These are phyloP conservation scores for Oriolus oriolus DNA, from an alignment of 2,113 vertebrate genomes.

Conservation along the genomic window DNA sequence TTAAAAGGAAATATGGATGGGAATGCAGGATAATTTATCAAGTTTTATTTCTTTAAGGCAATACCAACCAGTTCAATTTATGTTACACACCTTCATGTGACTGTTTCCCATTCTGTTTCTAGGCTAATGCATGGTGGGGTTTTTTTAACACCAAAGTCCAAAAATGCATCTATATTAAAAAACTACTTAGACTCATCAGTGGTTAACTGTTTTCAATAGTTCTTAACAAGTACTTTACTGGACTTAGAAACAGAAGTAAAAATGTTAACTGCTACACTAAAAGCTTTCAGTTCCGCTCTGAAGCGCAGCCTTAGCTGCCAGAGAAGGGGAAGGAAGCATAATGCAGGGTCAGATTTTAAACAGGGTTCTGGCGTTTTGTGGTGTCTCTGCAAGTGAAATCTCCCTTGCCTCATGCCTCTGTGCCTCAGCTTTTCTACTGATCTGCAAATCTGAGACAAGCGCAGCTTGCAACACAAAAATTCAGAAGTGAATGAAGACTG, in stretches of 20 bases:
- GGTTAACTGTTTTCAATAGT: neutral
- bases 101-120: neutral
- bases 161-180: neutral
- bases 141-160: neutral
- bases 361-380: neutral
- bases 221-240: neutral
- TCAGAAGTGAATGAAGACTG: neutral
- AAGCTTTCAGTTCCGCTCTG: neutral
- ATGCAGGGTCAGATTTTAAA: neutral
- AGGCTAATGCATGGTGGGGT: neutral
- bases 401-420: neutral
- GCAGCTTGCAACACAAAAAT: neutral
- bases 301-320: neutral
- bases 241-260: neutral
- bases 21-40: neutral
- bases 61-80: neutral
- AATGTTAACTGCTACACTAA: neutral
- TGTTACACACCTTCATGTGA: neutral
- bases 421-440: neutral
- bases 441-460: neutral
- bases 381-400: neutral
- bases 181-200: neutral
- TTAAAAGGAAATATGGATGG: neutral
- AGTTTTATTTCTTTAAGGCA: neutral
- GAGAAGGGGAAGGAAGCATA: neutral